Percentiles rank a stretch among this genome's conserved stretches.
Conservation (phyloP, 2,797 vertebrate genomes). For the Coregonus ussuriensis region DNA sequence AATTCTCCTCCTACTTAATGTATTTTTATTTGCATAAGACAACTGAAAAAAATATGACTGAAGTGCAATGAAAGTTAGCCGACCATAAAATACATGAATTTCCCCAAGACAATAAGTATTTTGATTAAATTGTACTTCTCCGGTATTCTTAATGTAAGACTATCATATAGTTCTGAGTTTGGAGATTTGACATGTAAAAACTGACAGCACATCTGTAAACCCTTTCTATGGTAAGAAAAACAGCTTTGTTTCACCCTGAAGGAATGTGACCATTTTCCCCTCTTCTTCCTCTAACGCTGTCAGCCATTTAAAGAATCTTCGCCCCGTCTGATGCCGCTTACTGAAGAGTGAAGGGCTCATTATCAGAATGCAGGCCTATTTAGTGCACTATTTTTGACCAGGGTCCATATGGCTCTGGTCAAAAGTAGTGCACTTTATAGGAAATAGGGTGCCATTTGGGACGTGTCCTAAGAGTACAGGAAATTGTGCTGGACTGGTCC, state of each 20-base stretch:
- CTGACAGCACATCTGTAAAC: slow-evolving; percentile 61
- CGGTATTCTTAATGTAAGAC: slow-evolving; percentile 28
- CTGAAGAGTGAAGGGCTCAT: neutral
- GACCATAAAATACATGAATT: slow-evolving; percentile 2
- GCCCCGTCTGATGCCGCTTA: neutral
- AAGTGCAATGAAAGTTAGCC: neutral
- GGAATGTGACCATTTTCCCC: slow-evolving; percentile 47
- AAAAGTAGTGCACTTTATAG: too few species aligned
- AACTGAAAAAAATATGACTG: slow-evolving; percentile 12
- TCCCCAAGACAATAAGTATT: slow-evolving; percentile 10
- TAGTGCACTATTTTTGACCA: too few species aligned
- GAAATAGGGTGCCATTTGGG: too few species aligned
- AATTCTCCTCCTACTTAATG: slow-evolving; percentile 33
- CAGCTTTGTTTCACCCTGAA: slow-evolving; percentile 55
- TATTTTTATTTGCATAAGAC: slow-evolving; percentile 21
- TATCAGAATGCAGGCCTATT: neutral
- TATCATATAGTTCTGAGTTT: slow-evolving; percentile 29
- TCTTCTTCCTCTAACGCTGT: slow-evolving; percentile 22
- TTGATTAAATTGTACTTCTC: slow-evolving; percentile 12
- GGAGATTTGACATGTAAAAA: slow-evolving; percentile 40
- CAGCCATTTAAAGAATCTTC: slow-evolving; percentile 38
- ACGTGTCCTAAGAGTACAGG: too few species aligned
- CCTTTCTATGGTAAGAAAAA: slow-evolving; percentile 52
- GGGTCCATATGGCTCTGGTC: too few species aligned
- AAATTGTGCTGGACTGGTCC: neutral